Percentiles rank a stretch among this genome's conserved stretches.
Conservation (phyloP, 2,113 vertebrate genomes). For the Nothobranchius kuhntae region DNA sequence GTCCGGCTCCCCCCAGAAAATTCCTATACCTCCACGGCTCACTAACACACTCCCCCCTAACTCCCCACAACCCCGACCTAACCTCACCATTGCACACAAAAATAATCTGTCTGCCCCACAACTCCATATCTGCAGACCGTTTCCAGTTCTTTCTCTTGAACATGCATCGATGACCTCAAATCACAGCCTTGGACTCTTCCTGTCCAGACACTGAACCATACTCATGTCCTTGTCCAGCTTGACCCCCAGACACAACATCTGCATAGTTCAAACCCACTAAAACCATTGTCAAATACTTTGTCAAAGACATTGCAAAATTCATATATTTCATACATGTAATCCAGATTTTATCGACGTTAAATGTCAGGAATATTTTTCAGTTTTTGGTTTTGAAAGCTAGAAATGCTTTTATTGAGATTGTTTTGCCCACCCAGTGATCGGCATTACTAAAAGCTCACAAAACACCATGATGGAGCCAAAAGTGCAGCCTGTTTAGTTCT, state of each 20-base stretch:
- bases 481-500: constrained; percentile 70
- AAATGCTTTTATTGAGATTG: constrained; percentile 40
- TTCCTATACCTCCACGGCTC: constrained; percentile 10
- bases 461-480: constrained; percentile 40
- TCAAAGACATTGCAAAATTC: constrained; percentile 4
- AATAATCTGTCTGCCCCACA: constrained; percentile 35
- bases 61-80: constrained; percentile 28
- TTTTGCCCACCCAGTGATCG: constrained; percentile 51
- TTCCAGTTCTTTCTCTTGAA: constrained; percentile 27
- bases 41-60: constrained; percentile 1
- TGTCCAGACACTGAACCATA: constrained; percentile 66
- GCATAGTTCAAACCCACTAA: constrained; percentile 2
- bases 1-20: constrained; percentile 38
- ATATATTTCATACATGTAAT: background rate
- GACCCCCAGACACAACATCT: constrained; percentile 38
- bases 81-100: constrained; percentile 25
- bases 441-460: constrained; percentile 44
- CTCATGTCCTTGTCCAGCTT: constrained; percentile 48
- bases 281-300: too few relatives aligned
- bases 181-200: constrained; percentile 58
- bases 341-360: constrained; percentile 23
- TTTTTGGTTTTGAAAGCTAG: constrained; percentile 29
- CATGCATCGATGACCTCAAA: constrained; percentile 46
- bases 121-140: constrained; percentile 11
- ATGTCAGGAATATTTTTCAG: constrained; percentile 31